Evolutionary conservation across 2,888 invertebrate genomes (phyloP).

Genomic region (Lasioglossum marginatum): DNA sequence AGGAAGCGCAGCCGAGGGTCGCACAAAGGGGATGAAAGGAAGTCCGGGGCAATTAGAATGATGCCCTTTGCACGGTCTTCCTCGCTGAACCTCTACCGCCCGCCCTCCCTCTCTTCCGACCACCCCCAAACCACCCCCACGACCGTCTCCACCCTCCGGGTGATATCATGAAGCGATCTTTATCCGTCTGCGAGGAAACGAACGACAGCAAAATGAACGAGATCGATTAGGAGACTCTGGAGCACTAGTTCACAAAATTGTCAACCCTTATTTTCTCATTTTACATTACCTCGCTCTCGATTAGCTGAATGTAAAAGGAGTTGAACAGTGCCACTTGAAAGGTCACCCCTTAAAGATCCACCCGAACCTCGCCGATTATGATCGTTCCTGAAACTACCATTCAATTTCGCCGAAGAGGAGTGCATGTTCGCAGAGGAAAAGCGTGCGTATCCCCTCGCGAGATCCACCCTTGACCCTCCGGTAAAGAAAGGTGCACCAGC

Average conservation of each 20-base stretch:
- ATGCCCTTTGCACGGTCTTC: constrained; percentile 81
- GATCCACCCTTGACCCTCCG: constrained; percentile 44
- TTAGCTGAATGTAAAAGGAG: no score
- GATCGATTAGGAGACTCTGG: not conserved
- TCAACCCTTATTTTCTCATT: not conserved
- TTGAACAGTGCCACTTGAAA: not conserved
- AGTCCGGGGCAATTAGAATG: constrained; percentile 85
- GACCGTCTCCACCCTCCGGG: constrained; percentile 19
- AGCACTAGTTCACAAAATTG: not conserved
- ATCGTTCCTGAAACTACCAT: not conserved
- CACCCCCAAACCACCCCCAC: not conserved
- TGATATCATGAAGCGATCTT: constrained; percentile 32
- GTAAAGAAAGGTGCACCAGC: constrained; percentile 26
- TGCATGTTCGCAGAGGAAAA: not conserved
- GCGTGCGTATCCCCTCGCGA: not conserved
- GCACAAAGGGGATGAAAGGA: constrained; percentile 85
- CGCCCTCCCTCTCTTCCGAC: not conserved
- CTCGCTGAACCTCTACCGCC: constrained; percentile 66
- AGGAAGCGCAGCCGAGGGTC: constrained; percentile 82
- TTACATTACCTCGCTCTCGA: not conserved
- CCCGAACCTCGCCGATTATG: not conserved
- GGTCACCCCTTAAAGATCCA: not conserved
- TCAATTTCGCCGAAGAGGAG: not conserved
- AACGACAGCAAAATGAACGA: not conserved
- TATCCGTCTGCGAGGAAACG: constrained; percentile 7